Conservation (phyloP, 2,888 invertebrate species). For the Coecobrya sp. region DNA sequence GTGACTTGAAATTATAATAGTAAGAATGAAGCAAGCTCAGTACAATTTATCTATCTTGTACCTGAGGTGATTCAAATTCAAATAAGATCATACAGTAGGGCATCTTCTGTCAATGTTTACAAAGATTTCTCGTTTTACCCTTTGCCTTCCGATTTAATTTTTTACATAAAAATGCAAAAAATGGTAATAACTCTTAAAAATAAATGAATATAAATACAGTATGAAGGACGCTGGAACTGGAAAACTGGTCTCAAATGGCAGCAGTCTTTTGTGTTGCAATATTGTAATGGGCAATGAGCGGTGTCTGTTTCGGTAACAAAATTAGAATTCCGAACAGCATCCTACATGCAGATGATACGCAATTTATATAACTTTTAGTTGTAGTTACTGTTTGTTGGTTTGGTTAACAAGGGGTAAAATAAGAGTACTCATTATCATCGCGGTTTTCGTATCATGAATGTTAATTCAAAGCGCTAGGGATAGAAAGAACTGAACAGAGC, state of each 20-base stretch:
- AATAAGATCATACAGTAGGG: constrained; percentile 40
- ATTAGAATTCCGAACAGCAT: constrained; percentile 55
- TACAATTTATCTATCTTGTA: too few relatives aligned
- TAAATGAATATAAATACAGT: not conserved
- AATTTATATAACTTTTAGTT: constrained; percentile 6
- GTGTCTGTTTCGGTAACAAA: constrained; percentile 32
- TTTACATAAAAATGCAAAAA: constrained; percentile 41
- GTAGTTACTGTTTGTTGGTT: not conserved
- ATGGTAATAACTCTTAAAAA: not conserved
- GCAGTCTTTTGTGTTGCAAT: not conserved
- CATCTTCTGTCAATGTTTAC: constrained; percentile 15
- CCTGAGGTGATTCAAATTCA: constrained; percentile 56
- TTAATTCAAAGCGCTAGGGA: constrained; percentile 1
- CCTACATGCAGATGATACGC: constrained; percentile 15
- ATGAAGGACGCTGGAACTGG: not conserved
- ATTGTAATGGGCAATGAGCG: not conserved
- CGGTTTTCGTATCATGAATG: constrained; percentile 21
- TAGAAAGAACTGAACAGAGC: not conserved
- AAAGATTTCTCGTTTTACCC: not conserved
- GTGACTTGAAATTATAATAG: too few relatives aligned
- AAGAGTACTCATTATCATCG: constrained; percentile 27
- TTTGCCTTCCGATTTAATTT: constrained; percentile 68
- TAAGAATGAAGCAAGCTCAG: too few relatives aligned
- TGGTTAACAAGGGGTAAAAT: constrained; percentile 57
- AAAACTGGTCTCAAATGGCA: not conserved